Evolutionary conservation across 92 coral and sea anemone species (phyloP).

Genomic region (Porites divaricata): DNA sequence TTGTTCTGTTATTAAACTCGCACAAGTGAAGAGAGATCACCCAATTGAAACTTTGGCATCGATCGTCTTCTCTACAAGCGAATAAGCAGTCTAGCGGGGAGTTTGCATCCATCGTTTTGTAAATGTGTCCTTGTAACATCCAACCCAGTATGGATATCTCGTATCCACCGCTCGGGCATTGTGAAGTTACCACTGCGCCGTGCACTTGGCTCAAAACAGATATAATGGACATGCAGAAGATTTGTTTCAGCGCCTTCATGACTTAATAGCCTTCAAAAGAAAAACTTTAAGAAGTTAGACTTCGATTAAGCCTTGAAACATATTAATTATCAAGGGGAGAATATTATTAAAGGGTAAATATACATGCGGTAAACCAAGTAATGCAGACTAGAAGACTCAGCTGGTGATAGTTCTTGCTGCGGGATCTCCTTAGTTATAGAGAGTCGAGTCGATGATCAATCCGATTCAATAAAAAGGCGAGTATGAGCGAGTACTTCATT

Average conservation of each 20-base stretch:
- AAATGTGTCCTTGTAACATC: slow-evolving; percentile 22
- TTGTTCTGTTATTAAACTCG: slow-evolving; percentile 14
- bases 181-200: background rate
- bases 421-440: too few relatives aligned
- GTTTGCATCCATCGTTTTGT: background rate
- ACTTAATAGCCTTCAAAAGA: background rate
- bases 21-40: background rate
- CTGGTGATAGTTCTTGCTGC: too few relatives aligned
- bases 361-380: too few relatives aligned
- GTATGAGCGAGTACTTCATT: too few relatives aligned
- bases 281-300: background rate
- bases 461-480: too few relatives aligned
- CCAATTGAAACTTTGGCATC: slow-evolving; percentile 25
- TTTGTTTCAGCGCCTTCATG: background rate
- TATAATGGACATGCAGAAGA: background rate
- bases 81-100: background rate
- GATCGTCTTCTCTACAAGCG: background rate
- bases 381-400: too few relatives aligned
- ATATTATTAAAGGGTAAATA: too few relatives aligned
- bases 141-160: background rate
- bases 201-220: background rate
- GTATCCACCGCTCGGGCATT: background rate
- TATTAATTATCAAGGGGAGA: too few relatives aligned
- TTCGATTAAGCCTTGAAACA: background rate
- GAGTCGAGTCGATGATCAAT: too few relatives aligned